phyloP scores from a whole-genome alignment of 2,888 invertebrate genomes.

The Cheiracanthium punctorium region DNA sequence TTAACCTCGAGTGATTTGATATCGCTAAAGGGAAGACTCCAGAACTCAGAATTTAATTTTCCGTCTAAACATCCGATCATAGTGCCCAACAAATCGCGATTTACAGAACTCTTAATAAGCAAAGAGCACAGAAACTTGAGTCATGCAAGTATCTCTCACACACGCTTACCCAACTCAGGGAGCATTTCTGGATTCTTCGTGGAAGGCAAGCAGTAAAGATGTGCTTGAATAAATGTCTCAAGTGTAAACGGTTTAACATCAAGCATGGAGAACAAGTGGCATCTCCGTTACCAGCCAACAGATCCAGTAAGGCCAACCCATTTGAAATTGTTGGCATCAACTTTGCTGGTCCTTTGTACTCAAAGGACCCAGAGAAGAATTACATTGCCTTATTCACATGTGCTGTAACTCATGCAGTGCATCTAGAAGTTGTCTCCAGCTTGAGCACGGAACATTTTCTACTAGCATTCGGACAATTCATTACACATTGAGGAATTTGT shows the following conservation, averaged over 20 bases:
- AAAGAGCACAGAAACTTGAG: too few relatives aligned
- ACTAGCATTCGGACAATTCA: background rate
- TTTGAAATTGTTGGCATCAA: background rate
- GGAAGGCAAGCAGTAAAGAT: background rate
- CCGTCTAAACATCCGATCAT: background rate
- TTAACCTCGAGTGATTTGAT: background rate
- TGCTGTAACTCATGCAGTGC: background rate
- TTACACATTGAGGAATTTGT: background rate
- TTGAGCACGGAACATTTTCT: constrained; percentile 10
- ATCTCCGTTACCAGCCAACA: background rate
- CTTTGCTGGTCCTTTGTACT: background rate
- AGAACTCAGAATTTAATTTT: background rate
- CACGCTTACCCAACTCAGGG: background rate
- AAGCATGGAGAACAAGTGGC: background rate
- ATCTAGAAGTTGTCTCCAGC: background rate
- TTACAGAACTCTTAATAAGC: background rate
- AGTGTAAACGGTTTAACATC: background rate
- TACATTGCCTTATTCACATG: background rate
- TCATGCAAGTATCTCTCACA: background rate
- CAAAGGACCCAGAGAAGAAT: background rate
- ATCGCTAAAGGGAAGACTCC: background rate
- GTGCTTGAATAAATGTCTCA: background rate
- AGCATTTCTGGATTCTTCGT: background rate
- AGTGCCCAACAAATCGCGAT: background rate
- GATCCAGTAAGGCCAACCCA: background rate